Conservation (phyloP, 2,888 invertebrate species). For the Abscondita cerata region DNA sequence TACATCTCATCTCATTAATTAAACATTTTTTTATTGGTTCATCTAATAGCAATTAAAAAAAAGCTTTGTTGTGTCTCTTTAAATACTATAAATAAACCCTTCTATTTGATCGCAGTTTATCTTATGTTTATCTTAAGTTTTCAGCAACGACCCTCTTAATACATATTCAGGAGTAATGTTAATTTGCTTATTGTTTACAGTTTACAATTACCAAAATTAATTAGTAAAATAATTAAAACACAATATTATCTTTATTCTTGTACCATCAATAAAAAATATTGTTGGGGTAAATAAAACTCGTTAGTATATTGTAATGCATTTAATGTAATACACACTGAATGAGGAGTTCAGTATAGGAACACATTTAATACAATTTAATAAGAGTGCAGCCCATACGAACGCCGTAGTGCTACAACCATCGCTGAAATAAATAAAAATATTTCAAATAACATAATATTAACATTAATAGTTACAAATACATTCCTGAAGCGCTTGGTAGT, state of each 20-base stretch:
- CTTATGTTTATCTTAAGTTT: no score
- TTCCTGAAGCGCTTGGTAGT: slow-evolving; percentile 41
- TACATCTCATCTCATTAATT: no score
- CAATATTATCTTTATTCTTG: slow-evolving; percentile 1
- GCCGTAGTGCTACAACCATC: slow-evolving; percentile 58
- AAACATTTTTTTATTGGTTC: no score
- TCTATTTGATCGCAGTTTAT: no score
- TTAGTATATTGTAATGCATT: slow-evolving; percentile 52
- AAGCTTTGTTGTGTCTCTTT: no score
- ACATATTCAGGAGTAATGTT: slow-evolving; percentile 4
- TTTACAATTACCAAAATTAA: slow-evolving; percentile 6
- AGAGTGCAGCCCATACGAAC: slow-evolving; percentile 55
- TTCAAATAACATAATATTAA: slow-evolving; percentile 56
- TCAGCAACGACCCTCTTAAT: not conserved
- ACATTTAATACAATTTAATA: slow-evolving; percentile 53
- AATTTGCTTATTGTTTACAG: slow-evolving; percentile 6
- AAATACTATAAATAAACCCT: no score
- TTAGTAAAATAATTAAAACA: slow-evolving; percentile 3
- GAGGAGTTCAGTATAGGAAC: slow-evolving; percentile 58
- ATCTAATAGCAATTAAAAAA: no score
- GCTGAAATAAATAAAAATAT: slow-evolving; percentile 54
- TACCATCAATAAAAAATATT: no score
- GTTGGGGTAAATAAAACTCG: slow-evolving; percentile 6
- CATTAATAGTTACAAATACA: slow-evolving; percentile 56
- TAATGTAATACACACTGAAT: slow-evolving; percentile 59